Conservation (phyloP, 2,113 vertebrate genomes). For the Drymodes brunneopygia region DNA sequence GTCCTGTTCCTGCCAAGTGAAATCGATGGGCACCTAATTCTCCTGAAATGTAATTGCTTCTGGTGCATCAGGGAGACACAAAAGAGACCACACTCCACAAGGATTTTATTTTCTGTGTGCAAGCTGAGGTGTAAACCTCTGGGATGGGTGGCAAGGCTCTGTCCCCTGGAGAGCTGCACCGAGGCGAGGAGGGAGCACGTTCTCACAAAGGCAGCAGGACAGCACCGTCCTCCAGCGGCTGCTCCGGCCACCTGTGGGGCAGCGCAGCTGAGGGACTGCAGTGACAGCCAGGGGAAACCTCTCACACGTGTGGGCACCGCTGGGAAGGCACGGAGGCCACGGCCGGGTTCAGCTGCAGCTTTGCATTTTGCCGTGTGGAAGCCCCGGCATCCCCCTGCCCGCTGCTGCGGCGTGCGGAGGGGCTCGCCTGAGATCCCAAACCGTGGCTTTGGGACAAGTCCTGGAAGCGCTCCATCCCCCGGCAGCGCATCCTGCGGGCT, state of each 20-base stretch:
- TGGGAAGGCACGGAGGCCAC: not conserved
- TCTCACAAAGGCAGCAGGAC: not conserved
- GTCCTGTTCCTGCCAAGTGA: not conserved
- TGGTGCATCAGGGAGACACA: not conserved
- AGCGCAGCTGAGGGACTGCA: not conserved
- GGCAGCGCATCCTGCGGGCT: not conserved
- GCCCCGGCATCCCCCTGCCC: not conserved
- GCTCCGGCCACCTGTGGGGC: not conserved
- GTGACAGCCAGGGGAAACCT: not conserved
- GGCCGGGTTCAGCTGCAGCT: not conserved
- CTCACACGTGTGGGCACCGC: fast-evolving
- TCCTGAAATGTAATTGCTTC: not conserved
- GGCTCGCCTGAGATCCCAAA: not conserved
- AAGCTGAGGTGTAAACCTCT: not conserved
- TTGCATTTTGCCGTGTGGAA: fast-evolving
- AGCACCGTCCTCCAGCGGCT: not conserved
- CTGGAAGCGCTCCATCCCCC: not conserved
- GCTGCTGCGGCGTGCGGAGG: not conserved
- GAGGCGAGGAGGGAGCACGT: fast-evolving
- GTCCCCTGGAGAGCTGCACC: not conserved
- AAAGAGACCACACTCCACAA: not conserved
- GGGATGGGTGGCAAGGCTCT: not conserved
- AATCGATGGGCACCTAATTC: not conserved
- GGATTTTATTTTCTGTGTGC: not conserved
- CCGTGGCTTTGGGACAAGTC: not conserved